phyloP scores from a whole-genome alignment of 2,113 vertebrate genomes.

The Zosterops borbonicus region DNA sequence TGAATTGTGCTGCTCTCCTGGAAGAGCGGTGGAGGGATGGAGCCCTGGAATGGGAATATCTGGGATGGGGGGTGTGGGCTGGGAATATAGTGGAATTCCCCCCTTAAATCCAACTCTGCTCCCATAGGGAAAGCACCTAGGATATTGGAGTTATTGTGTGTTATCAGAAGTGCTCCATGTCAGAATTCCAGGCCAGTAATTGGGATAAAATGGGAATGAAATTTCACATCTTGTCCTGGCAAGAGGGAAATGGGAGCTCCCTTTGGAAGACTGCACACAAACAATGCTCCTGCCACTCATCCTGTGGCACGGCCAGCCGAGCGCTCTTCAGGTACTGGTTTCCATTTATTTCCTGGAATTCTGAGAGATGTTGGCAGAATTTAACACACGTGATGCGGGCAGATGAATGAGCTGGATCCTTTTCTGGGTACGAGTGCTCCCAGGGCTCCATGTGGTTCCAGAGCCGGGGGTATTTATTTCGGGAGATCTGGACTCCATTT shows the following conservation, averaged over 20 bases:
- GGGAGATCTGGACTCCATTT: constrained; percentile 54
- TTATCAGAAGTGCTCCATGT: rapidly evolving
- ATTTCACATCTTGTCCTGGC: neutral
- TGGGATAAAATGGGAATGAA: neutral
- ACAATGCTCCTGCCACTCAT: constrained; percentile 27
- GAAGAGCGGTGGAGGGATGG: neutral
- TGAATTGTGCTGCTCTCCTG: neutral
- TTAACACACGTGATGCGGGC: constrained; percentile 33
- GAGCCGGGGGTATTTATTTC: neutral
- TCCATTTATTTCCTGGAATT: constrained; percentile 33
- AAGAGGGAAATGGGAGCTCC: neutral
- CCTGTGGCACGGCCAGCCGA: neutral
- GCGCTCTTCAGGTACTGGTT: constrained; percentile 26
- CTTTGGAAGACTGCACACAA: neutral
- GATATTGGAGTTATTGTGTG: neutral
- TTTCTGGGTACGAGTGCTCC: constrained; percentile 8
- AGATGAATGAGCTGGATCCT: constrained; percentile 24
- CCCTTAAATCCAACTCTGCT: rapidly evolving
- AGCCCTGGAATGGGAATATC: neutral
- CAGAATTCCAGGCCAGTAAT: neutral
- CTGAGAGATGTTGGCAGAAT: constrained; percentile 32
- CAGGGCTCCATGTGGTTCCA: constrained; percentile 7
- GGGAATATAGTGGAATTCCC: rapidly evolving
- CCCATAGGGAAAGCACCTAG: neutral
- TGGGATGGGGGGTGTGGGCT: rapidly evolving